A percentile compares a stretch with the other conserved stretches of the same genome.
Evolutionary conservation across 2,797 vertebrate genomes (phyloP).

Genomic region (Morelia viridis): DNA sequence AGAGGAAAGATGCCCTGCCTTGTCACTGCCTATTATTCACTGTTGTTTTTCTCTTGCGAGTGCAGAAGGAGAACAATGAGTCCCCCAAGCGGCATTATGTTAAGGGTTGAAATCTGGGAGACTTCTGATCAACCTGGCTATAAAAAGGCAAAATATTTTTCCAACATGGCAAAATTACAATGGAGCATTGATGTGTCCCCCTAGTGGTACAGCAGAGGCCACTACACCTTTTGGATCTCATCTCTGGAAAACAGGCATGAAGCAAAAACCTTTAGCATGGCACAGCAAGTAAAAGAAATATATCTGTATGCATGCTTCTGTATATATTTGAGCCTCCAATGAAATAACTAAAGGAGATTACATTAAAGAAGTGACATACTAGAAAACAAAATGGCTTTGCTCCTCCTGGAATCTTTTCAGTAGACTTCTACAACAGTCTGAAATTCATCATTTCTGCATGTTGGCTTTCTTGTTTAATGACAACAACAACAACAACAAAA

Average conservation of each 20-base stretch:
- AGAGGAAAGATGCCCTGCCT: conserved; percentile 46
- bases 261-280: neutral
- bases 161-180: neutral
- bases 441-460: neutral
- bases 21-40: conserved; percentile 45
- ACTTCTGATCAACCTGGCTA: neutral
- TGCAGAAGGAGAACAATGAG: conserved; percentile 6
- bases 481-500: neutral
- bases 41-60: conserved; percentile 17
- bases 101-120: neutral
- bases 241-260: neutral
- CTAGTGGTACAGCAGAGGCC: conserved; percentile 19
- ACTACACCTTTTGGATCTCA: neutral
- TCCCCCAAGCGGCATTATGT: conserved; percentile 45
- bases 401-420: neutral
- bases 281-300: neutral
- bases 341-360: neutral
- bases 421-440: neutral
- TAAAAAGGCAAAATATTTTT: neutral
- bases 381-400: neutral
- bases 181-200: conserved; percentile 20
- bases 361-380: neutral
- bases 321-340: neutral
- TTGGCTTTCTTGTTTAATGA: neutral
- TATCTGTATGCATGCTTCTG: neutral